phyloP scores from a whole-genome alignment of 2,113 vertebrate genomes.

The Aspiorhynchus laticeps region DNA sequence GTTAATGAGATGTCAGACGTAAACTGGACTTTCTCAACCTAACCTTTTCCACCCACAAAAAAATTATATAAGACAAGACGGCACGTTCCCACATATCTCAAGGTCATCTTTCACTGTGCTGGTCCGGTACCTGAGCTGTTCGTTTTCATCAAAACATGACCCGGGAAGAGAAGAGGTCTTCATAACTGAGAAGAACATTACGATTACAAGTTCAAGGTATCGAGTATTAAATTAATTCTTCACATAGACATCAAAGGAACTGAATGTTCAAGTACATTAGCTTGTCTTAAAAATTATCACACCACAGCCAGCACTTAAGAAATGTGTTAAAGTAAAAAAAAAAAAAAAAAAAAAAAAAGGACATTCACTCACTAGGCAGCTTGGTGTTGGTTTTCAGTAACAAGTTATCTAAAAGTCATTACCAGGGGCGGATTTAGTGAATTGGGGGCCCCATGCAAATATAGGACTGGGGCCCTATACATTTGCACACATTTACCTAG shows the following conservation, averaged over 20 bases:
- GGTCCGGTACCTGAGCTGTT: constrained; percentile 45
- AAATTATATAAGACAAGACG: constrained; percentile 58
- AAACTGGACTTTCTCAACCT: constrained; percentile 66
- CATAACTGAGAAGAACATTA: background rate
- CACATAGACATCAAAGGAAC: background rate
- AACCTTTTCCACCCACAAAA: constrained; percentile 59
- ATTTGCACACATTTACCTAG: no score
- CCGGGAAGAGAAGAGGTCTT: constrained; percentile 31
- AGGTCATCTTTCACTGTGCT: constrained; percentile 55
- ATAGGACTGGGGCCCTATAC: no score
- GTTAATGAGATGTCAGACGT: constrained; percentile 78
- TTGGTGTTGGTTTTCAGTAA: background rate
- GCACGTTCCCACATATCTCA: constrained; percentile 65
- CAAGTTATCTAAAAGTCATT: no score
- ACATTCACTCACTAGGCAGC: background rate
- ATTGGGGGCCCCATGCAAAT: no score
- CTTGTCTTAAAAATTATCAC: background rate
- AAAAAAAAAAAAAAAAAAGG: background rate
- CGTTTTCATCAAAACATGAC: constrained; percentile 53
- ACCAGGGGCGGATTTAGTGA: no score
- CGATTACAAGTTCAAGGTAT: background rate
- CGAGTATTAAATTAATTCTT: background rate
- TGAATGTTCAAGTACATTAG: no score
- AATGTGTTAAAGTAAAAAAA: background rate
- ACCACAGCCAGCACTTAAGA: background rate